Evolutionary conservation across 2,888 invertebrate genomes (phyloP), one percentile per base, ranked within the genome.

Genomic region (Drosophila mimica): DNA sequence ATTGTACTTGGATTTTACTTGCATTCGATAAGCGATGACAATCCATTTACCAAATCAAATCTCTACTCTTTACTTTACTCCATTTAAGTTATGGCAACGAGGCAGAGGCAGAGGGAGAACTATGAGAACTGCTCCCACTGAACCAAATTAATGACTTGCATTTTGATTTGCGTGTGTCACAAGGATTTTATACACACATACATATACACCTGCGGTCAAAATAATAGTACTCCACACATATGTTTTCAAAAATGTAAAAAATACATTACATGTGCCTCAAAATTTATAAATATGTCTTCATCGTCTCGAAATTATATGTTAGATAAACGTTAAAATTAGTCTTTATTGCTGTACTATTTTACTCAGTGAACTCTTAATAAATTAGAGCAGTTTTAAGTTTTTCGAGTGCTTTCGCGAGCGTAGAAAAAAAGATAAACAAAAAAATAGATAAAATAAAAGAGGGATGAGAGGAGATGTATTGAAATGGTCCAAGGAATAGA

Each of bases 61-160:
- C 46, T 8, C 15, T 68, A 68, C 78, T 65, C 81, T 74, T 36
- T 30, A 64, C 11, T 57, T n/a, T 15, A 34, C 36, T 51, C n/a
- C 17, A 33, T 13, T 34, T 20, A 28, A 31, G 40, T 67, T 69
- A 61, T 46, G 58, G 34, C 20, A 64, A 58, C 40, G 3, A 20
- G 6, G 9, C 17, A n/a, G 3, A 20, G 6, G 9, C 17, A n/a
- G 15, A 48, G 9, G 13, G 33, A 38, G 54, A 38, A 34, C 33
- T 30, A 48, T 15, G 15, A 15, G 7, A 17, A 46, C 64, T 54
- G 60, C 68, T 71, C 54, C 61, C 56, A 64, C 74, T 69, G 79
- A 88, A 83, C 83, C 86, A 90, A 88, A 89, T 86, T 83, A 87
- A 90, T 87, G 86, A 88, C 89, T 76, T 79, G 81, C 90, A 88